These are phyloP conservation scores for Liasis olivaceus DNA, from an alignment of 2,797 vertebrate genomes.

Conservation along the genomic window DNA sequence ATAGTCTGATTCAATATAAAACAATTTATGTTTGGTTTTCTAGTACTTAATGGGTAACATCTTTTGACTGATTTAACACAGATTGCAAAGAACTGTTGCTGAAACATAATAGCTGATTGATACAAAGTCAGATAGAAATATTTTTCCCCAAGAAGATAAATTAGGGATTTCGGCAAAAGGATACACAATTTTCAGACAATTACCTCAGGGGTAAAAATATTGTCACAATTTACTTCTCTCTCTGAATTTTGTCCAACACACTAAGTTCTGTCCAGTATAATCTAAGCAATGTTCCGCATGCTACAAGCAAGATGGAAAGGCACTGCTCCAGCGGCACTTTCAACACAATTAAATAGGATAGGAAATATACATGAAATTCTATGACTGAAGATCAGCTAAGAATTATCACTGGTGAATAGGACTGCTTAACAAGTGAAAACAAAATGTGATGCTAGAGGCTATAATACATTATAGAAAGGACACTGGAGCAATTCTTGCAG, in stretches of 20 bases:
- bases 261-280: background rate
- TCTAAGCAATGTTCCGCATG: background rate
- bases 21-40: background rate
- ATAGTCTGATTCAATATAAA: background rate
- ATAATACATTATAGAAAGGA: background rate
- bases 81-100: background rate
- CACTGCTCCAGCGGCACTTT: background rate
- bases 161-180: background rate
- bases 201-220: background rate
- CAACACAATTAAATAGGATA: background rate
- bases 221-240: background rate
- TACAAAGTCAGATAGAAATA: background rate
- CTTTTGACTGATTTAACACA: background rate
- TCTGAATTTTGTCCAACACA: background rate
- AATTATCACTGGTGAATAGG: background rate
- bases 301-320: background rate
- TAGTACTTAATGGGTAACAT: background rate
- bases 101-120: background rate
- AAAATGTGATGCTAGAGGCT: background rate
- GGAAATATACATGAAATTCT: background rate
- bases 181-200: background rate
- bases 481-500: background rate
- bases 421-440: background rate
- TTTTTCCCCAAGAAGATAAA: background rate
- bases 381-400: background rate